Conservation (phyloP, 2,113 vertebrate genomes). For the Brachyhypopomus occidentalis region DNA sequence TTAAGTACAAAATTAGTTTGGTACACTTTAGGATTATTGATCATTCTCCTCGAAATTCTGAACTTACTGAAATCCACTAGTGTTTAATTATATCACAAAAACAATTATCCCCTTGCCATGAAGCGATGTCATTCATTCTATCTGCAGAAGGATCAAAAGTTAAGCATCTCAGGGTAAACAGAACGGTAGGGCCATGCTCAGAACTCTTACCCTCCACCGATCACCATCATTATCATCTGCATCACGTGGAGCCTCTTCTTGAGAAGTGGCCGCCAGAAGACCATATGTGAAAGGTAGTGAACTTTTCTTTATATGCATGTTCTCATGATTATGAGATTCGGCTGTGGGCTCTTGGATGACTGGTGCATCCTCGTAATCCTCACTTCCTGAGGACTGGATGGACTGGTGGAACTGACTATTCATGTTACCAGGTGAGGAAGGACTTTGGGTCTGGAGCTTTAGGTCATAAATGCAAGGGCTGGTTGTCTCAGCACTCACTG, state of each 20-base stretch:
- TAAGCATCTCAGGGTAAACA: slow-evolving; percentile 59
- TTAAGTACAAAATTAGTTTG: background rate
- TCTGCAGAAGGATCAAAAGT: slow-evolving; percentile 53
- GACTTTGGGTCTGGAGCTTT: slow-evolving; percentile 3
- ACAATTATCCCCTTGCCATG: slow-evolving; percentile 46
- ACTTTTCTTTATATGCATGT: slow-evolving; percentile 41
- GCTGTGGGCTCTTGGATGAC: slow-evolving; percentile 74
- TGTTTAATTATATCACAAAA: background rate
- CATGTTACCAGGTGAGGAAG: background rate
- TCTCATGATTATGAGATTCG: slow-evolving; percentile 39
- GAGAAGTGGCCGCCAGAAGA: slow-evolving; percentile 65
- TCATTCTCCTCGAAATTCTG: background rate
- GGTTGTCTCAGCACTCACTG: background rate
- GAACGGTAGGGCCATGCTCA: slow-evolving; percentile 58
- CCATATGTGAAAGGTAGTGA: slow-evolving; percentile 74
- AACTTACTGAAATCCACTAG: background rate
- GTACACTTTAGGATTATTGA: background rate
- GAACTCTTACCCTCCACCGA: slow-evolving; percentile 82
- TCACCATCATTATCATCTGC: slow-evolving; percentile 66
- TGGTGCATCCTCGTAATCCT: slow-evolving; percentile 72
- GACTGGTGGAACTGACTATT: slow-evolving; percentile 3
- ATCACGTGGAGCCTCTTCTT: slow-evolving; percentile 49
- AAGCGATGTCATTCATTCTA: slow-evolving; percentile 59
- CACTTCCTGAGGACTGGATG: slow-evolving; percentile 62
- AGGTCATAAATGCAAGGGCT: background rate